Conservation (phyloP, 2,888 invertebrate genomes). For the Punctoribates punctum region DNA sequence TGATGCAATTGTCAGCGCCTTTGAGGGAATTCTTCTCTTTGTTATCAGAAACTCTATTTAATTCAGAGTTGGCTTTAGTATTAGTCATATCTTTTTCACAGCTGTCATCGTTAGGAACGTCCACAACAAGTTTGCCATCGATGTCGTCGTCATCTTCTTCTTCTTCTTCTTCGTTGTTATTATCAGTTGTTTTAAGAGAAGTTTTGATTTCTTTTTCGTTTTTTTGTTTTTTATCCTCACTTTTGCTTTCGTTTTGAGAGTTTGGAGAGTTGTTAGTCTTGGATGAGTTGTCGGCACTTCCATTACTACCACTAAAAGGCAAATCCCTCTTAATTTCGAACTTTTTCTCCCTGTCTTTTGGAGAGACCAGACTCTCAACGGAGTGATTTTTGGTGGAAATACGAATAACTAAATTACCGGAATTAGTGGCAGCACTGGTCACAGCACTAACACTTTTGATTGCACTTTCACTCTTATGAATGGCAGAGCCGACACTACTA, state of each 20-base stretch:
- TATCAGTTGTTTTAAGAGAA: background rate
- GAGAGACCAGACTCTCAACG: conserved; percentile 14
- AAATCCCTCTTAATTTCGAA: background rate
- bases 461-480: background rate
- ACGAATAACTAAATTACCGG: conserved; percentile 39
- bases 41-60: background rate
- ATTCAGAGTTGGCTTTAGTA: background rate
- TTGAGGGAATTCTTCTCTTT: too few species aligned
- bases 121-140: background rate
- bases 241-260: background rate
- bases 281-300: background rate
- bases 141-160: conserved; percentile 18
- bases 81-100: background rate
- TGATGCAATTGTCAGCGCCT: too few species aligned
- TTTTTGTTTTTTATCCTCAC: background rate
- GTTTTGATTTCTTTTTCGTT: conserved; percentile 9
- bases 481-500: background rate
- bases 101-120: conserved; percentile 19
- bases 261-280: background rate
- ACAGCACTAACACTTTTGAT: conserved; percentile 29
- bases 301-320: background rate
- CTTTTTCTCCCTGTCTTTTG: background rate
- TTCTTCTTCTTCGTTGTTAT: conserved; percentile 2
- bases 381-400: conserved; percentile 32
- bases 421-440: conserved; percentile 5